Base-by-base conservation (phyloP, 2,113 vertebrate species). In the Gnathonemus echidnorhynchus region DNA sequence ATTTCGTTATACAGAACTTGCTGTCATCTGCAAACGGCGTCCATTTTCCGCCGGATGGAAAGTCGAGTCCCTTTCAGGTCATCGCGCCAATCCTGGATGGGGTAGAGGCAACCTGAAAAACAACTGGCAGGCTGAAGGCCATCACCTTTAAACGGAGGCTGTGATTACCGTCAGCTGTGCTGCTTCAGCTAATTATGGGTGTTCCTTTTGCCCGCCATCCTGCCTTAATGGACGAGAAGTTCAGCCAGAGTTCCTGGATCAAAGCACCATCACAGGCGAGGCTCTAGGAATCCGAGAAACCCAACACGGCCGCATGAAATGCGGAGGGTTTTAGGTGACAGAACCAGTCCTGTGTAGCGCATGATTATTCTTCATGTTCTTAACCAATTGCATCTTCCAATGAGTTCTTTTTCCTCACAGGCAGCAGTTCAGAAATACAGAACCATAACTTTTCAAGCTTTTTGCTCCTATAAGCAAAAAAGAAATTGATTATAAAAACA, bases 171-270 rank as follows among this genome's bases (percentile, higher is more conserved):
- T 53, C 86, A 87, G 86, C 86, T 87, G 83, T 85, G 83, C 35
- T n/a, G 21, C 39, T 48, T 87, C 50, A 35, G 86, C 86, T 87
- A 87, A 52, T 87, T 87, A 87, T 87, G 86, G 86, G 74, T 42
- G 74, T 42, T 80, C 15, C 74, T 70, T 31, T 13, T 42, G 74
- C 13, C 35, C 31, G 35, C 74, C 74, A 80, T 42, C 35, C 74
- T 42, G 74, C 35, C 15, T 17, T 80, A 80, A 80, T 80, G 74
- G 74, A 42, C 35, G 6, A 80, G 35, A 39, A 42, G 74, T 77
- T 77, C 70, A 77, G 70, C 70, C 70, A 77, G 74, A 80, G 35
- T 80, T 42, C 74, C 74, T 80, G 74, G 74, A 80, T 80, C 74
- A 80, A 80, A 80, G 74, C n/a, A 3, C 35, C 74, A 80, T 80